Base-by-base conservation (phyloP, 2,888 invertebrate species). In the Drosophila anomalipes region DNA sequence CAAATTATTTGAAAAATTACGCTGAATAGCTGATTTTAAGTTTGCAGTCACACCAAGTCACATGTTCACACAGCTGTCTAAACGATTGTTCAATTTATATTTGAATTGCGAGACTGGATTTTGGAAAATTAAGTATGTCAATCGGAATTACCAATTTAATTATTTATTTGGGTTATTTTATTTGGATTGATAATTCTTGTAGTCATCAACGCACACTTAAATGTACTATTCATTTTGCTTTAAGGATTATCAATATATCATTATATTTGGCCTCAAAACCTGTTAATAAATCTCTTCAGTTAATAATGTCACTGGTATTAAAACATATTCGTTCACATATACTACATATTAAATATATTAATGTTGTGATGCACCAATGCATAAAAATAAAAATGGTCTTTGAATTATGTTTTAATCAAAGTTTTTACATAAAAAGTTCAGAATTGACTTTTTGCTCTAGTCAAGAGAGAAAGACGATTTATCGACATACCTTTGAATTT, bases 1-100 rank as follows among this genome's bases (percentile, higher is more conserved):
- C 26, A 62, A 77, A 69, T 61, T 39, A 67, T 73, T 80, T 64
- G 19, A 39, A 61, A 77, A 77, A 73, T 67, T 72, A 52, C 65
- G 39, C 59, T 54, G 58, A 67, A 61, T 51, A 32, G 30, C 51
- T 62, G 51, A 44, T 60, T 54, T 33, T 61, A 63, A 63, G 37
- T 71, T 67, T 71, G 37, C 35, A 54, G 19, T n/a, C n/a, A n/a
- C n/a, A n/a, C 30, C 33, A 51, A 53, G 53, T 37, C 14, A 10
- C 19, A 14, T 22, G 14, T 39, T 2, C 32, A 60, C 19, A 14
- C 41, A 28, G 16, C n/a, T n/a, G 57, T 28, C 14, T 2, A 28
- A 30, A 5, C 58, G 59, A 69, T 69, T 70, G 56, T 60, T 74
- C 35, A 74, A 63, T 68, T 63, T 58, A 35, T 39, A n/a, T 69